Percentiles rank a stretch among this genome's conserved stretches.
Conservation (phyloP, 2,797 vertebrate species). For the Pelobates cultripes region DNA sequence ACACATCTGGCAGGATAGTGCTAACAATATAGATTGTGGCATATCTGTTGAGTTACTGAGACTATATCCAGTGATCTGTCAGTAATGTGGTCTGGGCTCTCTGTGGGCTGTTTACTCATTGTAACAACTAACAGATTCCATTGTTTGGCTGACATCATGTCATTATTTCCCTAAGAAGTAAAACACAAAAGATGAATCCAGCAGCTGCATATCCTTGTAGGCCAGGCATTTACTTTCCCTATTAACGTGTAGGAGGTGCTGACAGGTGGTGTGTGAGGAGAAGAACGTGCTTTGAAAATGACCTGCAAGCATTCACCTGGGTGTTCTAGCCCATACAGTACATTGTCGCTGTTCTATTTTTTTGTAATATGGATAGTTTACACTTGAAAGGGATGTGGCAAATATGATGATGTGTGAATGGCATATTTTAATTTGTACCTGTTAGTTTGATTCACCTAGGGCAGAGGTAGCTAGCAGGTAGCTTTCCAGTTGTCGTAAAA, state of each 20-base stretch:
- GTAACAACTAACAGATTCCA: conserved; percentile 48
- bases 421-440: neutral
- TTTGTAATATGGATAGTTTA: neutral
- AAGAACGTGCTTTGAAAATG: conserved; percentile 15
- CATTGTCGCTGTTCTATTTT: neutral
- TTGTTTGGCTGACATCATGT: conserved; percentile 55
- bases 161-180: conserved; percentile 55
- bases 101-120: conserved; percentile 52
- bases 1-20: conserved; percentile 41
- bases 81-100: conserved; percentile 48
- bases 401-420: neutral
- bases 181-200: conserved; percentile 58
- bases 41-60: conserved; percentile 40
- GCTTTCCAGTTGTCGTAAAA: too few species aligned
- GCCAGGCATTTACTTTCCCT: conserved; percentile 54
- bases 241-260: conserved; percentile 54
- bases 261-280: conserved; percentile 57
- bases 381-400: conserved; percentile 21
- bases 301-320: conserved; percentile 40
- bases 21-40: conserved; percentile 52
- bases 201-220: conserved; percentile 55
- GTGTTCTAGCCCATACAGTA: conserved; percentile 3
- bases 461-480: too few species aligned
- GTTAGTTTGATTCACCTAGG: too few species aligned
- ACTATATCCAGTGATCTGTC: conserved; percentile 42